Conservation (phyloP, 1,140 invertebrate genomes). For the Drosophila novamexicana region DNA sequence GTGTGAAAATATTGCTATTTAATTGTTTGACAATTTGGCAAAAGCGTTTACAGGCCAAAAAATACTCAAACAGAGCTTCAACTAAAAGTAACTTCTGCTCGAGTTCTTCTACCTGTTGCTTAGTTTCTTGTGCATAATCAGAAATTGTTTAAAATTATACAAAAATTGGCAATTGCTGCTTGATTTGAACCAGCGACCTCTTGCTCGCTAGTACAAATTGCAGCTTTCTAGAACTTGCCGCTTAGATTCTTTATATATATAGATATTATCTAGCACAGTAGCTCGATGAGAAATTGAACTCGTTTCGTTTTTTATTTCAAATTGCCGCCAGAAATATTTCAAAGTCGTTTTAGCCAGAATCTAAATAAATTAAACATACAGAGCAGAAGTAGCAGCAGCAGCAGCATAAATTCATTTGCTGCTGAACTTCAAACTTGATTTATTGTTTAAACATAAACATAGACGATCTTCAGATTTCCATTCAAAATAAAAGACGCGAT, state of each 20-base stretch:
- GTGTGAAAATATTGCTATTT: slow-evolving; percentile 68
- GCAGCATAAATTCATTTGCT: slow-evolving; percentile 32
- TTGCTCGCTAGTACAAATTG: background rate
- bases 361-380: slow-evolving; percentile 63
- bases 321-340: slow-evolving; percentile 59
- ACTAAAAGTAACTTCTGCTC: too few species aligned
- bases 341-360: slow-evolving; percentile 48
- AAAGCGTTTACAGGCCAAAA: slow-evolving; percentile 9
- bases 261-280: slow-evolving; percentile 49
- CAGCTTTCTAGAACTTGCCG: slow-evolving; percentile 1
- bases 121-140: too few species aligned
- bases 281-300: slow-evolving; percentile 48
- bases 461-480: slow-evolving; percentile 33
- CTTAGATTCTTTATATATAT: slow-evolving; percentile 7
- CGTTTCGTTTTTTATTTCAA: slow-evolving; percentile 36
- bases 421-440: slow-evolving; percentile 56
- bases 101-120: too few species aligned
- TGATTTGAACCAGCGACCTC: too few species aligned
- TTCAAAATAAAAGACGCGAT: slow-evolving; percentile 52
- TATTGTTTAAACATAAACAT: slow-evolving; percentile 65
- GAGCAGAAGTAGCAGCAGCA: slow-evolving; percentile 9
- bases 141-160: too few species aligned
- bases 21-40: slow-evolving; percentile 69
- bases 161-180: too few species aligned
- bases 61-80: background rate